Percentiles rank a stretch among this genome's conserved stretches.
Evolutionary conservation across 2,113 vertebrate species (phyloP).

Genomic region (Gavialis gangeticus): DNA sequence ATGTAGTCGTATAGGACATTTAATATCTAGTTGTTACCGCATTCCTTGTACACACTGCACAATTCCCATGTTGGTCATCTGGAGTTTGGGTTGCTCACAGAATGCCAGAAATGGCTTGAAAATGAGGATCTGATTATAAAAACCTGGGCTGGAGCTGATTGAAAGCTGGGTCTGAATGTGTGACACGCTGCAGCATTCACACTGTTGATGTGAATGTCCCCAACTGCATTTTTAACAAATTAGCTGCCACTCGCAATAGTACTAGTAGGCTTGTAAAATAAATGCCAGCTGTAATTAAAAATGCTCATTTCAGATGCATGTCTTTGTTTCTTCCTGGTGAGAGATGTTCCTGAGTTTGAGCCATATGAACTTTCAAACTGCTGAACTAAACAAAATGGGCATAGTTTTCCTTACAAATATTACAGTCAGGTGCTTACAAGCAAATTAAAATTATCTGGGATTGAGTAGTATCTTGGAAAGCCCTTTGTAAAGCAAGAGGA

Average conservation of each 20-base stretch:
- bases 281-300: background rate
- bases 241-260: background rate
- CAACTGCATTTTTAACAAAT: background rate
- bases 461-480: background rate
- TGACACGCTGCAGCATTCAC: background rate
- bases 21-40: background rate
- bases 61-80: background rate
- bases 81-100: background rate
- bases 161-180: background rate
- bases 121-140: background rate
- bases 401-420: background rate
- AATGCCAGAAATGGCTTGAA: accelerated
- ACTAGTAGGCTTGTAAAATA: background rate
- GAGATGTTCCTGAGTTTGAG: background rate
- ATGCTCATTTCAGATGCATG: background rate
- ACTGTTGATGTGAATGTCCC: background rate
- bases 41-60: background rate
- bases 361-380: slow-evolving; percentile 24
- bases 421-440: background rate
- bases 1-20: too few relatives aligned
- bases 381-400: background rate
- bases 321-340: background rate
- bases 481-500: background rate
- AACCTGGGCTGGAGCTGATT: background rate
- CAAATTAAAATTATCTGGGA: background rate